These are phyloP conservation scores for Calliphora vomitoria DNA, from an alignment of 2,888 invertebrate genomes.

Conservation along the genomic window DNA sequence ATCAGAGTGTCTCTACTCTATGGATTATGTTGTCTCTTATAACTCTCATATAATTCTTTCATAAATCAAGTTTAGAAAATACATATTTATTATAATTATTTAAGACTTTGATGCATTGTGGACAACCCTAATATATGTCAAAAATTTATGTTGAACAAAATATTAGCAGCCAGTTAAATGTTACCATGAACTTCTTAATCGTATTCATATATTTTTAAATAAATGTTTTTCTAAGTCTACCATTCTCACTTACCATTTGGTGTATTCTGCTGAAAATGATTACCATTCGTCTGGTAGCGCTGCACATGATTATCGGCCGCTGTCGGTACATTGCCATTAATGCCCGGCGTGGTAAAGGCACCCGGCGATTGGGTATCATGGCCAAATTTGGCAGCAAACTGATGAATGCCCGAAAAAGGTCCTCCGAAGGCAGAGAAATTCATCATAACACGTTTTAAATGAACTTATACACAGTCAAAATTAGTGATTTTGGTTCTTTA, in stretches of 20 bases:
- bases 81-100: too few species aligned
- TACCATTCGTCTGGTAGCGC: conserved; percentile 85
- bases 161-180: too few species aligned
- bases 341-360: conserved; percentile 83
- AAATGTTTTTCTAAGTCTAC: too few species aligned
- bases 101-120: too few species aligned
- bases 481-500: conserved; percentile 30
- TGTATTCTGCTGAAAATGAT: conserved; percentile 85
- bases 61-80: too few species aligned
- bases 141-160: too few species aligned
- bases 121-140: too few species aligned
- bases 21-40: too few species aligned
- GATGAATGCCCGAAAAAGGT: conserved; percentile 84
- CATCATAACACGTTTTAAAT: conserved; percentile 81
- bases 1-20: too few species aligned
- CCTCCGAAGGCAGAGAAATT: conserved; percentile 85
- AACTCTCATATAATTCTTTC: too few species aligned
- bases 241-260: conserved; percentile 82
- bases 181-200: too few species aligned
- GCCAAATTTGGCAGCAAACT: conserved; percentile 84
- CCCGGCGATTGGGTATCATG: conserved; percentile 84
- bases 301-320: conserved; percentile 83
- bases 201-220: too few species aligned
- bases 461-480: background rate
- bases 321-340: conserved; percentile 80